Evolutionary conservation across 2,113 vertebrate species (phyloP).

Genomic region (Menura novaehollandiae): DNA sequence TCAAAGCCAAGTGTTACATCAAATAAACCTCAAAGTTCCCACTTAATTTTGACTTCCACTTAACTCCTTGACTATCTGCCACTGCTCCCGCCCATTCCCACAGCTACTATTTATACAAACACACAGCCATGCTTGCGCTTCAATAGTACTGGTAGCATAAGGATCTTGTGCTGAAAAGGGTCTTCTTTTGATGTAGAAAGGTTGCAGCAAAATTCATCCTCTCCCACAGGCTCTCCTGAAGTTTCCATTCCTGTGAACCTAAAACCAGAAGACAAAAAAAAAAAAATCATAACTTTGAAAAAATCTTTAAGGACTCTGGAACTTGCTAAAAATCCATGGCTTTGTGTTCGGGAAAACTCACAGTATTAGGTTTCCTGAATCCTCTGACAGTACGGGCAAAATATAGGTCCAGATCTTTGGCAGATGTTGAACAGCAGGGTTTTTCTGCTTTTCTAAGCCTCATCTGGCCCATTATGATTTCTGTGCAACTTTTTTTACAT

Average conservation of each 20-base stretch:
- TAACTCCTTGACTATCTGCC: constrained; percentile 49
- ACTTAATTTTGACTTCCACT: constrained; percentile 61
- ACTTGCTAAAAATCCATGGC: background rate
- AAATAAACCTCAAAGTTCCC: constrained; percentile 61
- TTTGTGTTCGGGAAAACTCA: background rate
- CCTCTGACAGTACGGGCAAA: background rate
- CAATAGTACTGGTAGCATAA: background rate
- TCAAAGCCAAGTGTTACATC: constrained; percentile 51
- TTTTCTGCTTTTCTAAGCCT: background rate
- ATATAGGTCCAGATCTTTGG: background rate
- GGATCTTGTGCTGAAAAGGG: background rate
- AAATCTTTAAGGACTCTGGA: background rate
- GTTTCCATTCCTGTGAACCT: background rate
- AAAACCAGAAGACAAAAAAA: background rate
- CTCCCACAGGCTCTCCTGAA: background rate
- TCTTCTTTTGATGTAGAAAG: background rate
- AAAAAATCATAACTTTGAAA: background rate
- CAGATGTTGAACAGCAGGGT: background rate
- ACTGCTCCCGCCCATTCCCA: constrained; percentile 15
- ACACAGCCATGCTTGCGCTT: background rate
- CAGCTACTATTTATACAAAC: constrained; percentile 46
- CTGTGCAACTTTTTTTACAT: background rate
- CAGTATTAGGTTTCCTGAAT: background rate
- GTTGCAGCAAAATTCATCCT: background rate
- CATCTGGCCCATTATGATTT: background rate